Evolutionary conservation across 2,888 invertebrate species (phyloP).

Genomic region (Troilus luridus): DNA sequence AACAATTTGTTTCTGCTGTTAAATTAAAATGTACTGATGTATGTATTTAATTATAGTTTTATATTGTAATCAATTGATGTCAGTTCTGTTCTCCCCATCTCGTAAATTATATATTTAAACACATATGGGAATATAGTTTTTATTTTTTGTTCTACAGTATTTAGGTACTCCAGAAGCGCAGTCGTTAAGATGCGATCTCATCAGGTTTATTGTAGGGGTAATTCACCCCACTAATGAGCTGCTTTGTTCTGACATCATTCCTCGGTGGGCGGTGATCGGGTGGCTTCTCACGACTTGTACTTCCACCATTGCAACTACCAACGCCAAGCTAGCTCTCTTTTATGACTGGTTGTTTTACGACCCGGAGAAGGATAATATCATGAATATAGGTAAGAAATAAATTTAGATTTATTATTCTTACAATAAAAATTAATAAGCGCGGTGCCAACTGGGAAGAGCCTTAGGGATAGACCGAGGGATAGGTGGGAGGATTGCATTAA

Average conservation of each 20-base stretch:
- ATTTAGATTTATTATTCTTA: neutral
- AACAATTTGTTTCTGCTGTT: neutral
- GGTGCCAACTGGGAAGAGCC: too few species aligned
- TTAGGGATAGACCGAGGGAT: too few species aligned
- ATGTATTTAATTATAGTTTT: neutral
- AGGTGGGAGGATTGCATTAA: too few species aligned
- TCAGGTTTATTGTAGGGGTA: slow-evolving; percentile 92
- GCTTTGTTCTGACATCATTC: slow-evolving; percentile 93
- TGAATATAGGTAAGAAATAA: slow-evolving; percentile 81
- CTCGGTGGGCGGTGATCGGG: slow-evolving; percentile 94
- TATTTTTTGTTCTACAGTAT: slow-evolving; percentile 75
- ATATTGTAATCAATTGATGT: neutral
- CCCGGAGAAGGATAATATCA: slow-evolving; percentile 91
- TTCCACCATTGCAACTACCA: slow-evolving; percentile 88
- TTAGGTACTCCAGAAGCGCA: slow-evolving; percentile 92
- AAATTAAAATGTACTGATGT: neutral
- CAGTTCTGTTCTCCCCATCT: too few species aligned
- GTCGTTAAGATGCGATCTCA: slow-evolving; percentile 91
- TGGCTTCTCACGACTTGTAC: slow-evolving; percentile 94
- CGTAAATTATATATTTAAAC: too few species aligned
- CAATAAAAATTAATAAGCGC: too few species aligned
- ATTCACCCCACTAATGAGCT: slow-evolving; percentile 95
- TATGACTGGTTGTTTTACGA: slow-evolving; percentile 96
- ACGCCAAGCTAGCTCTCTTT: slow-evolving; percentile 92
- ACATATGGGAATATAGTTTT: neutral